Base-by-base conservation (phyloP, 2,797 vertebrate species). In the Ispidina lecontei region DNA sequence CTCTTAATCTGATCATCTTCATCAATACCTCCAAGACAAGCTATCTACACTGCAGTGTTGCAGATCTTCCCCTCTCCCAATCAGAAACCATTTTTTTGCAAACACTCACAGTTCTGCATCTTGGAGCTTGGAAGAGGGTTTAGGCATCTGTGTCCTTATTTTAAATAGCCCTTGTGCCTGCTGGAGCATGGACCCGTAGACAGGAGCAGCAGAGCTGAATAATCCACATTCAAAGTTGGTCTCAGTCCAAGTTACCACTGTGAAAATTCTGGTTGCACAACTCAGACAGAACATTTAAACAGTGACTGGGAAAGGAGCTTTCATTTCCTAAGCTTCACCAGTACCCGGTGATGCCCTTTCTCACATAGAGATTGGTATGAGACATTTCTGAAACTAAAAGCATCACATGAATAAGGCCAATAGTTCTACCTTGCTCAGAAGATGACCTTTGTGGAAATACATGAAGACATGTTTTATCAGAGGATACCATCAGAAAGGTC, bases 191-290 rank as follows among this genome's bases (percentile, higher is more conserved):
- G 90, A 68, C 90, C 71, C 22, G 14, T 65, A 90, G 85, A 92
- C 41, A 92, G 68, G 60, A 95, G 94, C 91, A 94, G 71, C 77
- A 64, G 91, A 96, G 91, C 94, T 95, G 92, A 96, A 96, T 95
- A 96, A 96, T 94, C 89, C 92, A 89, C 93, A 91, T 79, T 79
- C 90, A 68, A 77, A 90, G 60, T 31, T 96, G 93, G 93, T 81
- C 71, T 87, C 44, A 7, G 75, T 74, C 94, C 94, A 96, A 82
- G 86, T 41, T 60, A 90, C 91, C 33, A 37, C 88, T 84, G 85
- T 64, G 86, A 90, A 87, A 95, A 89, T 81, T 87, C 91, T 92
- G 86, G 81, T 90, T 84, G 62, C 77, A 52, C 72, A 79, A 79
- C 47, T 68, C 77, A 55, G 60, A 64, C 91, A 89, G 91, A 90